A percentile compares a stretch with the other conserved stretches of the same genome.
phyloP scores from a whole-genome alignment of 1,140 invertebrate genomes.

The Eurosta solidaginis region DNA sequence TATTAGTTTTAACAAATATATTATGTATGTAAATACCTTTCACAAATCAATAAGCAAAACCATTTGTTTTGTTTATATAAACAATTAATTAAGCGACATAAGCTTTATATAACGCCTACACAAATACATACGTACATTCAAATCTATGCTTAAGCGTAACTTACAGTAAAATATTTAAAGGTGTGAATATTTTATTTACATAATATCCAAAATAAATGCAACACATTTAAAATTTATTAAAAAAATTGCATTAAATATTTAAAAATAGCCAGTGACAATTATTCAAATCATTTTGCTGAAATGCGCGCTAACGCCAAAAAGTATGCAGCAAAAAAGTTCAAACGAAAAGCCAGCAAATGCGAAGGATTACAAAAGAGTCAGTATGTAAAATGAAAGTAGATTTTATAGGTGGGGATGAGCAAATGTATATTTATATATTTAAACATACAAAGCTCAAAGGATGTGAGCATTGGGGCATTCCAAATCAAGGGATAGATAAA shows the following conservation, averaged over 20 bases:
- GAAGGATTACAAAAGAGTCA: not conserved
- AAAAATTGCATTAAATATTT: conserved; percentile 4
- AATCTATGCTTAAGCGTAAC: no score
- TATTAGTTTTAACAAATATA: no score
- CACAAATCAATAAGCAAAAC: no score
- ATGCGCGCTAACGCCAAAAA: not conserved
- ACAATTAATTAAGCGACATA: not conserved
- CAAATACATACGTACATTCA: no score
- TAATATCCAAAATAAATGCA: not conserved
- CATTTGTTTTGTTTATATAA: no score
- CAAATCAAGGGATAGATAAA: no score
- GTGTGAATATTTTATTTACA: not conserved
- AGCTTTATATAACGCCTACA: not conserved
- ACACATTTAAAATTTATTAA: not conserved
- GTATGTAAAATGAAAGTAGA: not conserved
- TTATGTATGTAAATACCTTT: no score
- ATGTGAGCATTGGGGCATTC: no score
- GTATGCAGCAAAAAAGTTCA: not conserved
- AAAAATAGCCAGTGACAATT: not conserved
- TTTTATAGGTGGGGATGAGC: not conserved
- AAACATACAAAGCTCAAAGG: no score
- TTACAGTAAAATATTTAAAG: not conserved
- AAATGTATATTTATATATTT: not conserved
- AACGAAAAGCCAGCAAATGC: not conserved
- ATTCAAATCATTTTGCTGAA: conserved; percentile 5